These are phyloP conservation scores for Pristionchus maxplancki DNA, from an alignment of 2,888 invertebrate genomes.

Conservation along the genomic window DNA sequence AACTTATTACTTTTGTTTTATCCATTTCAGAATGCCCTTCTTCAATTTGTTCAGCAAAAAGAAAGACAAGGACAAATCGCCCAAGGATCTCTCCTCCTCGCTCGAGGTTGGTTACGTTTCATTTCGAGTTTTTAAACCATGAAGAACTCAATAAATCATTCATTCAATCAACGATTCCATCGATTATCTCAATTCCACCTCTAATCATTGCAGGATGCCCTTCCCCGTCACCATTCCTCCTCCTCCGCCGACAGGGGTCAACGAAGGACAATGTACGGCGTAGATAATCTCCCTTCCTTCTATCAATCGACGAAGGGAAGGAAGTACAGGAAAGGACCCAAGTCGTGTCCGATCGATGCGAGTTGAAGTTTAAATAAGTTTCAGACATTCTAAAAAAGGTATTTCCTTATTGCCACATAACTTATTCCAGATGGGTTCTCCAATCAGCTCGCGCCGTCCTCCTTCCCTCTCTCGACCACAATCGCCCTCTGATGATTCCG, in stretches of 20 bases:
- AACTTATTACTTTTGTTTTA: background rate
- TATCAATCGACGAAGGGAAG: background rate
- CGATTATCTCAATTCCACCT: too few species aligned
- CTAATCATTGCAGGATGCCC: background rate
- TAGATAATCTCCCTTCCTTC: background rate
- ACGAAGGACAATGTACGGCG: background rate
- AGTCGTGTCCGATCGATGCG: background rate
- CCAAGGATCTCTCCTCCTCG: background rate
- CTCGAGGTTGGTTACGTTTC: background rate
- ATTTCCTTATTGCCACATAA: background rate
- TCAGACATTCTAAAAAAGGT: background rate
- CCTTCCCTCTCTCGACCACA: background rate
- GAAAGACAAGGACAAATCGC: background rate
- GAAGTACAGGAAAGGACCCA: background rate
- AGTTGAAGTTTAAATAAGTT: background rate
- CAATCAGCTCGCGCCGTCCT: background rate
- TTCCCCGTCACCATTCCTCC: background rate
- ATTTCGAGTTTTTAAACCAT: too few species aligned
- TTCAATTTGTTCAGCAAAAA: background rate
- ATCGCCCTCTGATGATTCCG: background rate
- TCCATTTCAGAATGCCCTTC: background rate
- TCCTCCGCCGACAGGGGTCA: background rate
- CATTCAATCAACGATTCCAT: too few species aligned
- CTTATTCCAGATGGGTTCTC: background rate
- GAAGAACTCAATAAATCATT: too few species aligned